Conservation (phyloP, 30 jellyfish, hydroid and myxozoan species). For the Mastigias papua region DNA sequence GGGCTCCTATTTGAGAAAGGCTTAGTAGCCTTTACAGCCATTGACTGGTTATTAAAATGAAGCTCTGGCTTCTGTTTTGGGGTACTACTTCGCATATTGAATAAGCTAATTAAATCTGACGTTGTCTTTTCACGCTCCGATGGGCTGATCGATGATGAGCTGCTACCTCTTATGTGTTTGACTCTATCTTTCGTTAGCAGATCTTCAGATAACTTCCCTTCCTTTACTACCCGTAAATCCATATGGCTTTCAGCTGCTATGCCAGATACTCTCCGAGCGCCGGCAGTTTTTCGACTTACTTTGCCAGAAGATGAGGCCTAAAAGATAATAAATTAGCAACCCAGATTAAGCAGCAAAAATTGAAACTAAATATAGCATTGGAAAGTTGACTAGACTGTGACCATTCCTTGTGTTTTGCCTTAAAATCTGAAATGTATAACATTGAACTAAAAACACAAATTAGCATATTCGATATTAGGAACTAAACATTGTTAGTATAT, state of each 20-base stretch:
- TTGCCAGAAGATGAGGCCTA: conserved; percentile 44
- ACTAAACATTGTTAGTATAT: too few species aligned
- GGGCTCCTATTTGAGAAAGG: conserved; percentile 21
- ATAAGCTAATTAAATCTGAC: conserved; percentile 28
- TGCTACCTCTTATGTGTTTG: conserved; percentile 35
- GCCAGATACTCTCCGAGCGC: conserved; percentile 54
- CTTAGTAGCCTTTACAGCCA: not conserved
- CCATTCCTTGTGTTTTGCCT: too few species aligned
- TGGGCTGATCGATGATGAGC: conserved; percentile 45
- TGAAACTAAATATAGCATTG: too few species aligned
- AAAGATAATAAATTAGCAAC: too few species aligned
- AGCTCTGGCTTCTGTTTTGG: conserved; percentile 48
- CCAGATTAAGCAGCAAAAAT: too few species aligned
- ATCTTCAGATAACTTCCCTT: conserved; percentile 24
- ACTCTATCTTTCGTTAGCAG: conserved; percentile 27
- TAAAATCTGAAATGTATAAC: too few species aligned
- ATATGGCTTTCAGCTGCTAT: conserved; percentile 31
- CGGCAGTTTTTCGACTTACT: conserved; percentile 24
- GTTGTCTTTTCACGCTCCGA: conserved; percentile 37
- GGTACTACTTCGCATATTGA: conserved; percentile 62
- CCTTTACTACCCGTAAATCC: conserved; percentile 49
- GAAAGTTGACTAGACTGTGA: too few species aligned
- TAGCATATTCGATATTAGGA: too few species aligned
- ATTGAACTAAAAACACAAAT: too few species aligned
- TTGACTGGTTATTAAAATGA: conserved; percentile 7